Evolutionary conservation across 2,113 vertebrate genomes (phyloP), one percentile per base, ranked within the genome.

Genomic region (Australoheros scitulus): DNA sequence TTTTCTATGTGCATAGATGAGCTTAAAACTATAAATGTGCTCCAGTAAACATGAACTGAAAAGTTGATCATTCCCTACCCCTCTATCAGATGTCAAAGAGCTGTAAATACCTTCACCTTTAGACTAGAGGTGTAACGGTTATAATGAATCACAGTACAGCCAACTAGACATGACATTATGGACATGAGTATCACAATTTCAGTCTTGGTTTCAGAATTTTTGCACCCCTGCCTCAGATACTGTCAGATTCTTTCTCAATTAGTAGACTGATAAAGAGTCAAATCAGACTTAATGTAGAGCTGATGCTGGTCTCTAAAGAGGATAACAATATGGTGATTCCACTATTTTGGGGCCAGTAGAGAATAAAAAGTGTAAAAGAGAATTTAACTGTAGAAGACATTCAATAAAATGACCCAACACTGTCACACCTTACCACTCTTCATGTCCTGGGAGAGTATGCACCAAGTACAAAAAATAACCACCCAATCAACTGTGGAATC

Each of bases 401-500:
- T 70, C 77, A 58, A 63, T 59, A 61, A 76, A 77, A 83, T 7
- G 29, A 82, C 70, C 68, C 26, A 32, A 52, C 43, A 32, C 2
- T 72, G 65, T 52, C 65, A 52, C 65, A 68, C 34, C 60, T 72
- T 6, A 26, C 26, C 5, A 34, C 50, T 72, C 56, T 7, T 56
- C n/a, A 4, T 36, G 64, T 34, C 88, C 78, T 80, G 4, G 7
- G 83, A 65, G 76, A 61, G 63, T 32, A 70, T 4, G 20, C 36
- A 61, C 3, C 52, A 3, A 59, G 52, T 36, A 55, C 78, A 76
- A n/a, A 88, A 87, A 92, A 94, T 82, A 93, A 52, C 72, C 50
- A 41, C 59, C 75, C 57, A 64, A 57, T 61, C 58, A 68, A 63
- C 76, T 56, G 58, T 83, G 65, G 61, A 58, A 72, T 83, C 29